Evolutionary conservation across 2,797 vertebrate species (phyloP).

Genomic region (Tamandua tetradactyla): DNA sequence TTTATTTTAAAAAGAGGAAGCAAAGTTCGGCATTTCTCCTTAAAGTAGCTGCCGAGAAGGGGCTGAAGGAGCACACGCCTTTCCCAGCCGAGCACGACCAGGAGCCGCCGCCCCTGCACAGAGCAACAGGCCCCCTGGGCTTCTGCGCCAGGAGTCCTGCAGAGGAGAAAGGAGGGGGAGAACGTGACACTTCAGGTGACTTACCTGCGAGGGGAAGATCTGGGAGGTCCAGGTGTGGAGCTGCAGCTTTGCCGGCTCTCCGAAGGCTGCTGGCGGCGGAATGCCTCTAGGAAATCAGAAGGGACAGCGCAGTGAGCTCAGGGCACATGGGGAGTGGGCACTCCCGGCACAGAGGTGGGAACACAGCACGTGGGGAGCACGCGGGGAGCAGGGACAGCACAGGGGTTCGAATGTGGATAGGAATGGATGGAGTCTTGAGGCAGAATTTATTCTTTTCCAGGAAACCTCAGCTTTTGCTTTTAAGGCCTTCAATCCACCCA

Average conservation of each 20-base stretch:
- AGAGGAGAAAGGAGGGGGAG: not conserved
- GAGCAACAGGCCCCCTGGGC: too few relatives aligned
- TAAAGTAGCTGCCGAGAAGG: constrained; percentile 48
- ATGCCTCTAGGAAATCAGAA: constrained; percentile 89
- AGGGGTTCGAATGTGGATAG: too few relatives aligned
- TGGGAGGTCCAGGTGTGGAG: constrained; percentile 90
- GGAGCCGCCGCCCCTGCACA: too few relatives aligned
- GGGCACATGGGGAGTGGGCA: too few relatives aligned
- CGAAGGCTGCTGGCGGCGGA: constrained; percentile 87
- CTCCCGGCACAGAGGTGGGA: not conserved
- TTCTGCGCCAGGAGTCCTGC: too few relatives aligned
- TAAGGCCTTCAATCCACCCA: too few relatives aligned
- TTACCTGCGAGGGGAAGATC: constrained; percentile 92
- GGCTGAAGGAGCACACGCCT: constrained; percentile 28
- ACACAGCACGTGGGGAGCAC: accelerated
- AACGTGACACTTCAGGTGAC: not conserved
- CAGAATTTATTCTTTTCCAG: too few relatives aligned
- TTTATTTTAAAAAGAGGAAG: constrained; percentile 72
- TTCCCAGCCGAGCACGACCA: constrained; percentile 55
- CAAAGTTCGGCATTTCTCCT: constrained; percentile 63
- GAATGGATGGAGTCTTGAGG: too few relatives aligned
- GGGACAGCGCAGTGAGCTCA: too few relatives aligned
- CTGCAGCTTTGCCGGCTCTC: constrained; percentile 88
- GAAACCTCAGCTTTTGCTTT: too few relatives aligned
- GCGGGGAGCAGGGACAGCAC: too few relatives aligned